Evolutionary conservation across 2,888 invertebrate species (phyloP), one percentile per base, ranked within the genome.

Genomic region (Reticulitermes lucifugus): DNA sequence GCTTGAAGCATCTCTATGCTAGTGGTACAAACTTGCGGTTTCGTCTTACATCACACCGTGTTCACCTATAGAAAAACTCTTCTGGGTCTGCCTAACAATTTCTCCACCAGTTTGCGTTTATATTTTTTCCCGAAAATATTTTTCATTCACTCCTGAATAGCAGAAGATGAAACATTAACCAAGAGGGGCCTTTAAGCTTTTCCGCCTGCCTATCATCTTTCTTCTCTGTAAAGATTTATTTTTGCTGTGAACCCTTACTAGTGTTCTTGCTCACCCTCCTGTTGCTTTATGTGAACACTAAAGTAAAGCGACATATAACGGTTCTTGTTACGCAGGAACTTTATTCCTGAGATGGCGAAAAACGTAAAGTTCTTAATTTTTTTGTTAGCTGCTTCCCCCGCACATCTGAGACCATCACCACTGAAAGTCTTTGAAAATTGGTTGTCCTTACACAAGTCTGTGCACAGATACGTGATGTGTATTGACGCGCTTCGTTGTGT

Each of bases 241-340:
- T 71, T 71, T 29, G 9, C 25, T 70, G 6, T n/a, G 12, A 12
- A 41, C 73, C 41, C 29, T 5, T 35, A 25, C 35, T 73, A 0
- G 18, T 73, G 41, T 65, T 25, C 25, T 10, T 65, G 9, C 25
- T 10, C 9, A 65, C 25, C 65, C 65, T 65, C 65, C n/a, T n/a
- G 65, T 65, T 25, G 65, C 51, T 79, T 79, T 79, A 79, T n/a
- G 79, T 79, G 25, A 46, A 79, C 51, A 79, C 79, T 51, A 79
- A 51, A 80, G 60, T 80, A 25, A 80, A 60, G 35, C 41, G 60
- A 60, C 80, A 60, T 41, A 73, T 41, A 73, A 73, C 35, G 29
- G 73, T 21, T 73, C 73, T 21, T 73, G 14, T 41, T 73, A 73
- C 14, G 41, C 73, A 41, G 2, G 9, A 41, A 25, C 41, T 73